Base-by-base conservation (phyloP, 2,113 vertebrate species). In the Chionodraco myersi region DNA sequence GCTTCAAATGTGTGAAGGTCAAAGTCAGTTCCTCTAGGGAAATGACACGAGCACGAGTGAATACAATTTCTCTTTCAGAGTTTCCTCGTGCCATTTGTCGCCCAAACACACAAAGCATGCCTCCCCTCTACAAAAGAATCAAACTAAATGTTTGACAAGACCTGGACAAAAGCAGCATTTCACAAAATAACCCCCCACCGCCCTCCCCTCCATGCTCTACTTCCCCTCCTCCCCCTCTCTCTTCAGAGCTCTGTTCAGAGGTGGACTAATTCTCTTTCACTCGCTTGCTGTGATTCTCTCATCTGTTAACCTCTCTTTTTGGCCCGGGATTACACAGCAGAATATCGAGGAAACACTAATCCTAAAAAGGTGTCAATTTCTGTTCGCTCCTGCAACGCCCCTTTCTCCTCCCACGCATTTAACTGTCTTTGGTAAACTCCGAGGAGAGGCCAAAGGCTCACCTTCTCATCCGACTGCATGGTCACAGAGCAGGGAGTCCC, bases 301-400 rank as follows among this genome's bases (percentile, higher is more conserved):
- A 86, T 93, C 86, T 86, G 88, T 91, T 89, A 92, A 92, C 92
- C 92, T 91, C 88, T 75, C 83, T 57, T 84, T 81, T 82, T 4
- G 57, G 56, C 65, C 51, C 34, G 74, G 91, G 94, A 94, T 94
- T 94, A 93, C 90, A 34, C 70, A 84, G 83, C 88, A 87, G 90
- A 93, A 91, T 89, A 93, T 93, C 87, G 92, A 91, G 88, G 77
- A 90, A 86, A 91, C 89, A 79, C 91, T 94, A 94, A 95, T 94
- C 94, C 93, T 80, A 79, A 92, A 92, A 92, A 93, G 87, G 82
- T 91, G 89, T 79, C 91, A 90, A 92, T 93, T 86, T 77, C 78
- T 63, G 76, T 5, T 62, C 54, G 65, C 82, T 69, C 63, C 60
- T 45, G 69, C 79, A 41, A 87, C 73, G 52, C 88, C 86, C 86